phyloP scores from a whole-genome alignment of 2,888 invertebrate genomes.

The Tanypteryx hageni region DNA sequence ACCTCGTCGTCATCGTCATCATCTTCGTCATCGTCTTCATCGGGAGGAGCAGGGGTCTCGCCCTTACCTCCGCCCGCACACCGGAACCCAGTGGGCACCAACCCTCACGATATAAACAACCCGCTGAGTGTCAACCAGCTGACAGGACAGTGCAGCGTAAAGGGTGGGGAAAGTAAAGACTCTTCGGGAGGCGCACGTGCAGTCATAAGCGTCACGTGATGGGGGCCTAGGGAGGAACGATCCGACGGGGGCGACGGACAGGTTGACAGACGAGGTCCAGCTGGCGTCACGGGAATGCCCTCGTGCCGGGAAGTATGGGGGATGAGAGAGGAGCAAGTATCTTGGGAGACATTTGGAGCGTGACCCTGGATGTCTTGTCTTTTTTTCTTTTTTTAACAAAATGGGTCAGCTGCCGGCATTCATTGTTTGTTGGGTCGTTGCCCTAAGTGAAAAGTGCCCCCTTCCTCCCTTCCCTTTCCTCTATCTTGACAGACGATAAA shows the following conservation, averaged over 20 bases:
- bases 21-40: constrained; percentile 74
- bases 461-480: constrained; percentile 50
- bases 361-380: constrained; percentile 19
- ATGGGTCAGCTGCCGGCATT: constrained; percentile 27
- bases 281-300: background rate
- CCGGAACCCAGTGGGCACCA: constrained; percentile 91
- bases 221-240: constrained; percentile 74
- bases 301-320: background rate
- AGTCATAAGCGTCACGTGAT: constrained; percentile 76
- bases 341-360: constrained; percentile 56
- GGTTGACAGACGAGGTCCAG: background rate
- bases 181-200: constrained; percentile 69
- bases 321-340: constrained; percentile 38
- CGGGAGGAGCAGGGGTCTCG: constrained; percentile 67
- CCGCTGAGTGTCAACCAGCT: constrained; percentile 94
- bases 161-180: constrained; percentile 69
- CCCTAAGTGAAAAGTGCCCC: constrained; percentile 55
- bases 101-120: constrained; percentile 94
- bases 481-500: constrained; percentile 39
- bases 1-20: constrained; percentile 76
- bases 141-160: constrained; percentile 80
- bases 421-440: constrained; percentile 44
- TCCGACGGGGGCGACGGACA: constrained; percentile 68
- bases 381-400: background rate
- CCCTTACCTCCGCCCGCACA: constrained; percentile 75